phyloP scores from a whole-genome alignment of 2,113 vertebrate genomes.

The Petrocephalus microphthalmus region DNA sequence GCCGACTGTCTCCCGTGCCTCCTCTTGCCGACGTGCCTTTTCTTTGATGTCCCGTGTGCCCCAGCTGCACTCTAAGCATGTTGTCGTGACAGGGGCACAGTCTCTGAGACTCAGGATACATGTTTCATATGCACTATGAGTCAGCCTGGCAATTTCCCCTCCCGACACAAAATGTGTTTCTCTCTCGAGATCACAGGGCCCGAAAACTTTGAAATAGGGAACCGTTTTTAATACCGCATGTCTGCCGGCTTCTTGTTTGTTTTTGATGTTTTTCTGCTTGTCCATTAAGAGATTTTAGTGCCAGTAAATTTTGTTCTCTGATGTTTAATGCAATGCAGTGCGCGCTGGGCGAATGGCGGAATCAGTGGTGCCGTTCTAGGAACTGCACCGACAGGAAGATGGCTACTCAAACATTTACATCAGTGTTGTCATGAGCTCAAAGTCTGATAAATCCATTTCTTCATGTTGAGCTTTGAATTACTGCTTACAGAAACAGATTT shows the following conservation, averaged over 20 bases:
- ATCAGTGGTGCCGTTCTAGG: background rate
- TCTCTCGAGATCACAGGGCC: background rate
- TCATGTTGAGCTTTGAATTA: background rate
- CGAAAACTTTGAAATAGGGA: slow-evolving; percentile 9
- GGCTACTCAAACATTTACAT: background rate
- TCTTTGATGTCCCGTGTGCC: background rate
- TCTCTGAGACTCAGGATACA: background rate
- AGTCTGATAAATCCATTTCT: slow-evolving; percentile 7
- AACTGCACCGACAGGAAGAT: background rate
- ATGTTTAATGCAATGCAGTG: background rate
- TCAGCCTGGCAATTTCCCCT: slow-evolving; percentile 1
- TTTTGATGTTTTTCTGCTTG: slow-evolving; percentile 4
- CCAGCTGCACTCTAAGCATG: background rate
- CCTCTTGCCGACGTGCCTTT: background rate
- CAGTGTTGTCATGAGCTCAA: background rate
- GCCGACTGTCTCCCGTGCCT: background rate
- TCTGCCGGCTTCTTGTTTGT: background rate
- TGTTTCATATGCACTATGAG: slow-evolving; percentile 5
- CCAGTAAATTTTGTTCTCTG: background rate
- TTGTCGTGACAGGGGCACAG: background rate
- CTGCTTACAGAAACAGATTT: background rate
- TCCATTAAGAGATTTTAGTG: slow-evolving; percentile 2
- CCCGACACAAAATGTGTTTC: slow-evolving; percentile 3
- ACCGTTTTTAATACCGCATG: background rate
- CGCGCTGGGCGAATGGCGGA: background rate